Evolutionary conservation across 2,888 invertebrate genomes (phyloP), one percentile per base, ranked within the genome.

Genomic region (Drosophila bunnanda): DNA sequence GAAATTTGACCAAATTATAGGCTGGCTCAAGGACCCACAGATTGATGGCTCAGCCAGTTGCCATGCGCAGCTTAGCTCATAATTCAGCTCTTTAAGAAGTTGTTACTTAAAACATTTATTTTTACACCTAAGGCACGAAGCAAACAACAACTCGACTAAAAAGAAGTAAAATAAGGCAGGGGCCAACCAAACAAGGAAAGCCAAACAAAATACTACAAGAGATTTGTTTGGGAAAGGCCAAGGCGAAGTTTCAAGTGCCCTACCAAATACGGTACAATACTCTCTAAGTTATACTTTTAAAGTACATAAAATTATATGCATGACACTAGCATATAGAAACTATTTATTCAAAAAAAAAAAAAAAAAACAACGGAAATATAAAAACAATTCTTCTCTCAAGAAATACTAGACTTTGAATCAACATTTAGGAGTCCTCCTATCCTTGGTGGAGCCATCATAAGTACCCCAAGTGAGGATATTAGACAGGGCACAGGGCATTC

Each of bases 1-100:
- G 62, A 89, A 90, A 89, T 88, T 89, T 89, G 76, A 72, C 68
- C 79, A 90, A 90, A 91, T 90, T 90, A 90, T 88, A 90, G 83
- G 78, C 69, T 60, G 53, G 36, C 30, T 30, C 56, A 28, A 46
- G 57, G 69, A 46, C 34, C 44, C 62, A 17, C 66, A 66, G 66
- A 67, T 54, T 41, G 43, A 66, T 53, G 54, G 36, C 36, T 38
- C 13, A 8, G 20, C 8, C 44, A 48, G 44, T 44, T 32, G 20
- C 38, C 59, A 69, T 44, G 44, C 68, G 32, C 41, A 22, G 48
- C 59, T 53, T 50, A 55, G 66, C 76, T 66, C 81, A 87, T 86
- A 87, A 83, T 81, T 86, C 60, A 78, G 80, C 82, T 80, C 85
- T 84, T 85, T 85, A 89, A 84, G 77, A 86, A 89, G 85, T 89